Evolutionary conservation across 2,113 vertebrate genomes (phyloP).

Genomic region (Octodon degus): DNA sequence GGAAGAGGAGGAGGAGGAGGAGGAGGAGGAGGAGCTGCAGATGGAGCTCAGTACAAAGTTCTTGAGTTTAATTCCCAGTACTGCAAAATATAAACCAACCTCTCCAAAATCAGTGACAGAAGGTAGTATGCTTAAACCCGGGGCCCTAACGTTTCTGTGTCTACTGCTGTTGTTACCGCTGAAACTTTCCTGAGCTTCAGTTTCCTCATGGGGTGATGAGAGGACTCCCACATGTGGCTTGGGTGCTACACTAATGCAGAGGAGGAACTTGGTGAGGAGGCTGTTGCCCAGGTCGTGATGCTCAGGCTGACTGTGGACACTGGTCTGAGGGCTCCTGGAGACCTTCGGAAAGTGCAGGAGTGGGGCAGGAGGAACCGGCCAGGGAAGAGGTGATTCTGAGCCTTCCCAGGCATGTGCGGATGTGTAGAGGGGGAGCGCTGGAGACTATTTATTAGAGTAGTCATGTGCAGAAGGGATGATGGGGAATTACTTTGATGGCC

Average conservation of each 20-base stretch:
- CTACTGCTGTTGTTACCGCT: not conserved
- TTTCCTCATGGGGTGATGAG: not conserved
- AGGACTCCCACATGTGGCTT: not conserved
- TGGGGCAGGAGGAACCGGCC: fast-evolving
- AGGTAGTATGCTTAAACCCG: no score
- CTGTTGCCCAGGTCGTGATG: not conserved
- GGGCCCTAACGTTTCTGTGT: not conserved
- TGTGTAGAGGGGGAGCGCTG: no score
- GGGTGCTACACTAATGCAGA: not conserved
- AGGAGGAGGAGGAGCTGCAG: not conserved
- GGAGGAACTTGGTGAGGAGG: not conserved
- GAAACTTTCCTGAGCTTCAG: not conserved
- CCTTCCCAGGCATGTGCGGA: not conserved
- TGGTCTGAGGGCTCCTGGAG: not conserved
- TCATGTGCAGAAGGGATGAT: not conserved
- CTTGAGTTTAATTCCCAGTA: not conserved
- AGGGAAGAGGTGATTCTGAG: no score
- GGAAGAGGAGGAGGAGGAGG: not conserved
- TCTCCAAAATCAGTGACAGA: not conserved
- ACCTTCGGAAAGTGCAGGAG: not conserved
- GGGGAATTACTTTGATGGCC: not conserved
- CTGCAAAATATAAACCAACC: not conserved
- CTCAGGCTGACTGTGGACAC: not conserved
- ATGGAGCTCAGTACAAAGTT: not conserved
- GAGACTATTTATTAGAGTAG: not conserved